Evolutionary conservation across 1,140 invertebrate genomes (phyloP).

Genomic region (Pissodes strobi): DNA sequence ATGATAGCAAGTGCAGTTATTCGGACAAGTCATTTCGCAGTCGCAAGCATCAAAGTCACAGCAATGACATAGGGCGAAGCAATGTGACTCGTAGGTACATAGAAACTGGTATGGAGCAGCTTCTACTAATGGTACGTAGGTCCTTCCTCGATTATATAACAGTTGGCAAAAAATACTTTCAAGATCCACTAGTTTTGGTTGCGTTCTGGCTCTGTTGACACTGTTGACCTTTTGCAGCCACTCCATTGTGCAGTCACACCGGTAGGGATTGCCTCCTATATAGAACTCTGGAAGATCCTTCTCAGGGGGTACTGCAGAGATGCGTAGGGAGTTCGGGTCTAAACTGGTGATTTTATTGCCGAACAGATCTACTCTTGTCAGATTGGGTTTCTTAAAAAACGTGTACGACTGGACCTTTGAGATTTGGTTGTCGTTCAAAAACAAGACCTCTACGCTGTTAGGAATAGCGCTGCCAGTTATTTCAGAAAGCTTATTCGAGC

Average conservation of each 20-base stretch:
- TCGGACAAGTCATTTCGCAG: slow-evolving; percentile 93
- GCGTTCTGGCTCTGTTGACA: slow-evolving; percentile 75
- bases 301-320: slow-evolving; percentile 76
- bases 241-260: slow-evolving; percentile 86
- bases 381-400: slow-evolving; percentile 90
- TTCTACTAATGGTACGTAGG: slow-evolving; percentile 80
- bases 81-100: slow-evolving; percentile 89
- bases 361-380: slow-evolving; percentile 83
- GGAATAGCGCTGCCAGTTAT: slow-evolving; percentile 84
- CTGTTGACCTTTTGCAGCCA: slow-evolving; percentile 83
- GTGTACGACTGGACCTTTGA: slow-evolving; percentile 87
- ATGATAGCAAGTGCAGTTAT: slow-evolving; percentile 89
- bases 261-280: slow-evolving; percentile 86
- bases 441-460: slow-evolving; percentile 82
- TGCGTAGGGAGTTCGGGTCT: slow-evolving; percentile 82
- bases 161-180: slow-evolving; percentile 87
- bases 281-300: slow-evolving; percentile 87
- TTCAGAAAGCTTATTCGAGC: slow-evolving; percentile 82
- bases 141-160: slow-evolving; percentile 79
- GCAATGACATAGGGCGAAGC: slow-evolving; percentile 88
- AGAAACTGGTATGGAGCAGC: slow-evolving; percentile 85
- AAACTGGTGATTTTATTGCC: slow-evolving; percentile 83
- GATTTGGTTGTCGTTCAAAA: slow-evolving; percentile 85
- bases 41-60: slow-evolving; percentile 94
- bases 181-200: slow-evolving; percentile 84